Evolutionary conservation across 35 echinoderm and acorn worm species (phyloP).

Genomic region (Hemicentrotus pulcherrimus): DNA sequence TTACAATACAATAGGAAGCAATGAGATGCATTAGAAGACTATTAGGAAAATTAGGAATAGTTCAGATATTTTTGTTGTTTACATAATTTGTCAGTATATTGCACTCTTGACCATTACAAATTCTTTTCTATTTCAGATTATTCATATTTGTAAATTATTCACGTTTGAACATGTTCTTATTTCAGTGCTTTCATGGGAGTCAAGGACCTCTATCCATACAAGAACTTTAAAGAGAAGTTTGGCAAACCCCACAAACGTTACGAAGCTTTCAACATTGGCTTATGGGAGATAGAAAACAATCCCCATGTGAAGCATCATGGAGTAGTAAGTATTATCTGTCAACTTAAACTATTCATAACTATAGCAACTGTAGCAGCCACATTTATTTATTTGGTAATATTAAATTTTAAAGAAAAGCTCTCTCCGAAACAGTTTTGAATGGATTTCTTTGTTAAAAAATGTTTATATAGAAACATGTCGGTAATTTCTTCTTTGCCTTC

Average conservation of each 20-base stretch:
- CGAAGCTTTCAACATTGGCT: constrained; percentile 85
- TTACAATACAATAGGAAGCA: no score
- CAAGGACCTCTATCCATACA: constrained; percentile 86
- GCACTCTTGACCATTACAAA: no score
- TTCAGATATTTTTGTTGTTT: no score
- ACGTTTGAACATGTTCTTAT: neutral
- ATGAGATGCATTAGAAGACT: no score
- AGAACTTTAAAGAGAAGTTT: constrained; percentile 83
- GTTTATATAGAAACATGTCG: no score
- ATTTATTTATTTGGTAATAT: no score
- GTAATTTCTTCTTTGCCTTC: neutral
- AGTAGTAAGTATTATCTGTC: constrained; percentile 58
- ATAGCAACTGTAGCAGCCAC: no score
- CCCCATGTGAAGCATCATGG: constrained; percentile 72
- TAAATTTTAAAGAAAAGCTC: neutral
- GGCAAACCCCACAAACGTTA: constrained; percentile 82
- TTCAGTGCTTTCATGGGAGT: constrained; percentile 85
- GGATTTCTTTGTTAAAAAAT: neutral
- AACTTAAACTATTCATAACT: neutral
- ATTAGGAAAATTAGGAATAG: no score
- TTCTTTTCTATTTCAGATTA: neutral
- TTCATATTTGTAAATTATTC: neutral
- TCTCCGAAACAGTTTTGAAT: neutral
- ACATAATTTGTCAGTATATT: no score
- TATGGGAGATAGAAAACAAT: constrained; percentile 90